Conservation (phyloP, 2,113 vertebrate species). For the Ceratotherium simum region DNA sequence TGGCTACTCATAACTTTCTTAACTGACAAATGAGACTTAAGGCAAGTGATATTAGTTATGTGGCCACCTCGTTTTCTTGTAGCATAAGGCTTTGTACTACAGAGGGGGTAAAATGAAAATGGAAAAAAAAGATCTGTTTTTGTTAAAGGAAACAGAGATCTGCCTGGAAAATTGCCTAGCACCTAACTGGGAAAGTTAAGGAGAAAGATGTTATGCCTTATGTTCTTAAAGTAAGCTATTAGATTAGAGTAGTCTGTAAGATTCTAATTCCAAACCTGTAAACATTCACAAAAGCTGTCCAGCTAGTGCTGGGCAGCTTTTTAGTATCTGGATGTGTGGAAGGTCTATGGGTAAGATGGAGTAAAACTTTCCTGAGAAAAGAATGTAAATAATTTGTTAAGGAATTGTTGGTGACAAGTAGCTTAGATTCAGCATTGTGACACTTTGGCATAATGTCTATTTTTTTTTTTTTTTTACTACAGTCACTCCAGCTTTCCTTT, state of each 20-base stretch:
- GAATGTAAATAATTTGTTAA: conserved; percentile 8
- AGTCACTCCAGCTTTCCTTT: conserved; percentile 1
- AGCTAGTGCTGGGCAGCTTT: neutral
- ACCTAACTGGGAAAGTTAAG: neutral
- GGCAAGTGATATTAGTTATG: neutral
- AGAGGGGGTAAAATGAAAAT: neutral
- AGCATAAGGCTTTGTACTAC: neutral
- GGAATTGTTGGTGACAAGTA: conserved; percentile 21
- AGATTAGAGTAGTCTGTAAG: neutral
- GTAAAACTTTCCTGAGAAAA: neutral
- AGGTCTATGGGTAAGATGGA: neutral
- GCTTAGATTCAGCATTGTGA: neutral
- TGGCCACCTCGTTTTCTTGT: neutral
- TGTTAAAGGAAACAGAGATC: conserved; percentile 21
- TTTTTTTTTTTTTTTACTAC: neutral
- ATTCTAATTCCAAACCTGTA: neutral
- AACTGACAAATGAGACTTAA: neutral
- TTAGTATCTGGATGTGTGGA: neutral
- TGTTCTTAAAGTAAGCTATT: neutral
- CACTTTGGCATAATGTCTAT: neutral
- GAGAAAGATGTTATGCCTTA: neutral
- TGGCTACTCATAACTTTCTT: neutral
- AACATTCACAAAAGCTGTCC: conserved; percentile 11
- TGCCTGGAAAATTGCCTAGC: neutral
- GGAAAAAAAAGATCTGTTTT: neutral